phyloP scores from a whole-genome alignment of 2,113 vertebrate genomes.

The Nothoprocta pentlandii region DNA sequence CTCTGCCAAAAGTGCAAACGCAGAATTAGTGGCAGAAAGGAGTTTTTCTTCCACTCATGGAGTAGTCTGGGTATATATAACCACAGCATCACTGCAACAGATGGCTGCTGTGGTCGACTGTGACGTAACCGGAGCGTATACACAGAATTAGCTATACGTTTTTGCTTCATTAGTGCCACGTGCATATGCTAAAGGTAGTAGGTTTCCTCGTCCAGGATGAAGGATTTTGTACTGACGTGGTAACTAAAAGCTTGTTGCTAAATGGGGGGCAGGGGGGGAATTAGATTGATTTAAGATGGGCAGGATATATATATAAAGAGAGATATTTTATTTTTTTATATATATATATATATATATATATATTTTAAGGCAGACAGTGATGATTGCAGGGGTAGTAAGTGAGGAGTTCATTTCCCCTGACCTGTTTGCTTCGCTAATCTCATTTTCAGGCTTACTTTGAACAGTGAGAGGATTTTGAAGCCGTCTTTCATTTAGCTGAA shows the following conservation, averaged over 20 bases:
- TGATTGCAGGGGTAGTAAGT: not conserved
- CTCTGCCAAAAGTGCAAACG: slow-evolving; percentile 19
- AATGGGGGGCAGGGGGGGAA: not conserved
- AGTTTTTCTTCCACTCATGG: not conserved
- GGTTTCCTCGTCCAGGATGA: not conserved
- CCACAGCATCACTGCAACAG: slow-evolving; percentile 32
- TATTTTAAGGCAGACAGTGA: slow-evolving; percentile 4
- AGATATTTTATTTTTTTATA: no score
- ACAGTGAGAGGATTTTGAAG: slow-evolving; percentile 28
- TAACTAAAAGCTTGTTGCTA: not conserved
- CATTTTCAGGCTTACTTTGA: slow-evolving; percentile 57
- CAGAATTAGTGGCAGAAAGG: slow-evolving; percentile 36
- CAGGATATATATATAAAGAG: no score
- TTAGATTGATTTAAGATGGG: not conserved
- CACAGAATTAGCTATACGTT: slow-evolving; percentile 28
- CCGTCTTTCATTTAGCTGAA: slow-evolving; percentile 44
- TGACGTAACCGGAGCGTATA: slow-evolving; percentile 8
- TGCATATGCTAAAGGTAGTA: not conserved
- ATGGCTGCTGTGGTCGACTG: slow-evolving; percentile 8
- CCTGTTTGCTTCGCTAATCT: slow-evolving; percentile 46
- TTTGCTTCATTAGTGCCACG: not conserved
- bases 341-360: not conserved
- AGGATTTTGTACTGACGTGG: not conserved
- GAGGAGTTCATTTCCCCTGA: slow-evolving; percentile 44
- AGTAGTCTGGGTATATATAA: slow-evolving; percentile 27